Evolutionary conservation across 35 echinoderm and acorn worm species (phyloP).

Genomic region (Strongylocentrotus purpuratus): DNA sequence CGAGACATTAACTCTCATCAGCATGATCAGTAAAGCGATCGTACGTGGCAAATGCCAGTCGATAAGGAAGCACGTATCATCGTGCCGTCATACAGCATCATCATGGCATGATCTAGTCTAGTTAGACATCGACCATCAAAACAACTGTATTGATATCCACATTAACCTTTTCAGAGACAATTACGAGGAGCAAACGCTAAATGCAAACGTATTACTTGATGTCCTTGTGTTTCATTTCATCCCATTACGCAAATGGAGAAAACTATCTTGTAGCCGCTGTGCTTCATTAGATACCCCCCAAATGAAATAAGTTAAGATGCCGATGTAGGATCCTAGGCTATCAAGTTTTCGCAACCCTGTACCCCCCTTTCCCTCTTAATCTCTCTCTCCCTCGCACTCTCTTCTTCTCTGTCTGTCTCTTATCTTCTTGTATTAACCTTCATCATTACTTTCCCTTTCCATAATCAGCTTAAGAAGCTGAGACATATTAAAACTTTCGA

Average conservation of each 20-base stretch:
- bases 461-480: no score
- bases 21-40: not conserved
- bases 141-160: conserved; percentile 17
- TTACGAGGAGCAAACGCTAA: not conserved
- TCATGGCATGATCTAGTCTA: not conserved
- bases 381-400: not conserved
- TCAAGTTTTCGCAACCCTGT: not conserved
- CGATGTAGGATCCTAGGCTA: not conserved
- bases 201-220: not conserved
- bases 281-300: not conserved
- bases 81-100: not conserved
- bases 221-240: conserved; percentile 3
- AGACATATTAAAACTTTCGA: no score
- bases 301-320: not conserved
- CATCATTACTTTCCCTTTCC: no score
- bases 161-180: conserved; percentile 38
- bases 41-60: not conserved
- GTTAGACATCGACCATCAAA: not conserved
- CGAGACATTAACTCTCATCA: not conserved
- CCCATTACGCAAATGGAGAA: not conserved
- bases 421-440: no score
- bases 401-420: no score
- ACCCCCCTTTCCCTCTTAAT: not conserved
- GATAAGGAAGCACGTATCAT: not conserved
- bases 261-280: not conserved